Percentiles rank a stretch among this genome's conserved stretches.
phyloP scores from a whole-genome alignment of 2,113 vertebrate genomes.

The Alaudala cheleensis region DNA sequence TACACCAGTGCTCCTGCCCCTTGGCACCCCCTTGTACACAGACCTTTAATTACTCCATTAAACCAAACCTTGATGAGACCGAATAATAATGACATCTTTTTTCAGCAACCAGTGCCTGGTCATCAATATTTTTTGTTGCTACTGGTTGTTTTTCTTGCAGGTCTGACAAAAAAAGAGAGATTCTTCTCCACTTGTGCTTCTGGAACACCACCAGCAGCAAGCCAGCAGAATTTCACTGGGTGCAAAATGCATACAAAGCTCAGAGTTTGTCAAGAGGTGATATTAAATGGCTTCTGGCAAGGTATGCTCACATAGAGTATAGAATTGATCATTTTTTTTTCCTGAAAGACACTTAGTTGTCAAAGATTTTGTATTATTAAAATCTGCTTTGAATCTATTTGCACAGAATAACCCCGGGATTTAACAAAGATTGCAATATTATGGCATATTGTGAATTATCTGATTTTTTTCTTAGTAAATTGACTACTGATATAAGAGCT shows the following conservation, averaged over 20 bases:
- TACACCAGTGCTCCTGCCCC: neutral
- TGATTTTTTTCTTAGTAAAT: neutral
- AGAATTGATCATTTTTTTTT: neutral
- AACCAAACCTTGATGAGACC: neutral
- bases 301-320: neutral
- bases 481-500: neutral
- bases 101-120: rapidly evolving
- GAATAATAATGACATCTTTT: neutral
- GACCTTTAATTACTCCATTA: neutral
- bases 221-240: neutral
- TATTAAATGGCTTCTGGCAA: neutral
- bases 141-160: neutral
- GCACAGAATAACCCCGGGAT: neutral
- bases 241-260: neutral
- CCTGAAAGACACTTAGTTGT: neutral
- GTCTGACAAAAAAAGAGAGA: neutral
- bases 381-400: neutral
- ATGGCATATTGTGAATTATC: neutral
- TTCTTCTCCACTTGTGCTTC: neutral
- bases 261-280: neutral
- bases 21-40: neutral
- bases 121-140: neutral
- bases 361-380: too few relatives aligned
- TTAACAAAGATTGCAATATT: neutral
- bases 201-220: neutral